Conservation (phyloP, 2,113 vertebrate species). For the Callipepla squamata region DNA sequence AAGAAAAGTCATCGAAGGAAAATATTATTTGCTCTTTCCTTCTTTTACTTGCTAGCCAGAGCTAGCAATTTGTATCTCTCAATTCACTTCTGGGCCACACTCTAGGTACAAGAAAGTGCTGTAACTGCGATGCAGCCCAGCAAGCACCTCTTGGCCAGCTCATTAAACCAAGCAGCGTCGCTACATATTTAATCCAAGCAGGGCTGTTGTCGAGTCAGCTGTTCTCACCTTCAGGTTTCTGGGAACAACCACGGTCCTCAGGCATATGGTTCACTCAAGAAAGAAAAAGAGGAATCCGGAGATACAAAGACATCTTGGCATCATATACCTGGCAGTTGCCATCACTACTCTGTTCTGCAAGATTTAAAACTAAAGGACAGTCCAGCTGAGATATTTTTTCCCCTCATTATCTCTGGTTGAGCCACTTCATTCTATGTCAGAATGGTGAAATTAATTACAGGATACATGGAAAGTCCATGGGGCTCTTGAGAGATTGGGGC, state of each 20-base stretch:
- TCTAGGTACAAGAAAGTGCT: accelerated
- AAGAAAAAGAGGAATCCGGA: slow-evolving; percentile 15
- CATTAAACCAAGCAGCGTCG: not conserved
- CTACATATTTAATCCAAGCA: not conserved
- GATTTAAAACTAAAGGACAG: not conserved
- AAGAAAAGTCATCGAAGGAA: not conserved
- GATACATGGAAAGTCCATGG: not conserved
- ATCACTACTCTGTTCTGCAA: not conserved
- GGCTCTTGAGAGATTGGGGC: not conserved
- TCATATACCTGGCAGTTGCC: not conserved
- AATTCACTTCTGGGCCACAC: not conserved
- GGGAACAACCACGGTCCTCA: not conserved
- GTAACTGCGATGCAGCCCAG: not conserved
- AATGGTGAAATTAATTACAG: not conserved
- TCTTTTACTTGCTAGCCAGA: not conserved
- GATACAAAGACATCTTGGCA: not conserved
- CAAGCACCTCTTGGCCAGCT: not conserved
- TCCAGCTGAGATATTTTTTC: not conserved
- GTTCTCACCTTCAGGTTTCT: slow-evolving; percentile 4
- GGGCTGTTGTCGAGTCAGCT: not conserved
- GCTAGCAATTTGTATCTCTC: not conserved
- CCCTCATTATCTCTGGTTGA: not conserved
- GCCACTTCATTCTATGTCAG: not conserved
- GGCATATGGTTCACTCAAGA: not conserved
- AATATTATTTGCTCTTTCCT: not conserved